phyloP scores from a whole-genome alignment of 2,797 vertebrate species.

The Nyctalus aviator region DNA sequence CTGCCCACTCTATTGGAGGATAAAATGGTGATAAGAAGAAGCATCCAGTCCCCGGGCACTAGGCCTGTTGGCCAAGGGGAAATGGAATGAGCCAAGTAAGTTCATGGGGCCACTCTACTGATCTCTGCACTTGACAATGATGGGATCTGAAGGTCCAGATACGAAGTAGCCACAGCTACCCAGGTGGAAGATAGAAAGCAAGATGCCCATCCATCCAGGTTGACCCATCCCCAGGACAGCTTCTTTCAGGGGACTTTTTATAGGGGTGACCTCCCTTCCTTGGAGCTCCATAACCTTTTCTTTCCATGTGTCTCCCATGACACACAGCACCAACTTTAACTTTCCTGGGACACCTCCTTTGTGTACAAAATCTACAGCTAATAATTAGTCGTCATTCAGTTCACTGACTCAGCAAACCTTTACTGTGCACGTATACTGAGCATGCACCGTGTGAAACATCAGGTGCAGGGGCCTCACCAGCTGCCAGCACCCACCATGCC shows the following conservation, averaged over 20 bases:
- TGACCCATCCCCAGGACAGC: background rate
- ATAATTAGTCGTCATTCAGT: background rate
- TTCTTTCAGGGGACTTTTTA: background rate
- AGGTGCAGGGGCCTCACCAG: background rate
- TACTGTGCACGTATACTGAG: accelerated
- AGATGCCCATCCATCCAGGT: background rate
- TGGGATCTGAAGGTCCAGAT: background rate
- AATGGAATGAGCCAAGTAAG: background rate
- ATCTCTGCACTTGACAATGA: background rate
- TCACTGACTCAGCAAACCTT: background rate
- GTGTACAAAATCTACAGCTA: background rate
- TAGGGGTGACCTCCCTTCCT: background rate
- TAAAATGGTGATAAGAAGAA: background rate
- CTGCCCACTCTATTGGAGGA: background rate
- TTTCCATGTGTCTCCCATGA: background rate
- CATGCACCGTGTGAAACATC: background rate
- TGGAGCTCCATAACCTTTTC: background rate
- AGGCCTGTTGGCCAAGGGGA: background rate
- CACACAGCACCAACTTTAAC: background rate
- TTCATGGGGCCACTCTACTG: background rate
- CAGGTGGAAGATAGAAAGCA: background rate
- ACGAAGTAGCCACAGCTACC: background rate
- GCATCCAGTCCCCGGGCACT: background rate
- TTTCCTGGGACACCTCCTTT: background rate
- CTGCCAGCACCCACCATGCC: background rate